Evolutionary conservation across 2,113 vertebrate species (phyloP), one percentile per base, ranked within the genome.

Genomic region (Varanus komodoensis): DNA sequence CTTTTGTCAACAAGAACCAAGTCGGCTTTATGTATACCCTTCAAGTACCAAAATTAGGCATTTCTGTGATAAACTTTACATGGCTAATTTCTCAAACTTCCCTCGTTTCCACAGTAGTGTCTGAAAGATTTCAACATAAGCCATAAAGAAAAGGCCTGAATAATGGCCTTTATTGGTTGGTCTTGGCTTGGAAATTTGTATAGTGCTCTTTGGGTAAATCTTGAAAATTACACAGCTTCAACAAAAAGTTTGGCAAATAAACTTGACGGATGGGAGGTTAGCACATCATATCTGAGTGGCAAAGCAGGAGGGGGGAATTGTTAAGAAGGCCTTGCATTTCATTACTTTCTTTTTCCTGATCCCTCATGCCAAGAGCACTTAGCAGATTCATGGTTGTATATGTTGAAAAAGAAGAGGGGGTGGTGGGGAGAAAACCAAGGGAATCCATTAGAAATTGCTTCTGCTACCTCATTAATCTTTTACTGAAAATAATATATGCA

Each of bases 381-480:
- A 95, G 86, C 80, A 84, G 93, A 92, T 93, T 88, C 38, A n/a
- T 87, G 83, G 91, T 50, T 85, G 93, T 95, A 93, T 92, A 52
- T 32, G 87, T 91, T 89, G 5, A 0, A 86, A 79, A 27, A 84
- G 32, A 29, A 32, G 57, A 73, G 82, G 78, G 54, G 2, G 64
- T 78, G 57, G 87, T 69, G 38, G 86, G 94, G 93, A 91, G 86
- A 94, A 96, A 96, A 95, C 92, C 93, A 94, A 95, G 94, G 93
- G 95, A 97, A 95, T 94, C 91, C 88, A 92, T 96, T 96, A 95
- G 94, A 97, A 97, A 97, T 94, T 93, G 89, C 94, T 91, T 96
- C 90, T 92, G 87, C 89, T 95, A 95, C 95, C 95, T 97, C 97
- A 95, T 97, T 96, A 96, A 97, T 97, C 95, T 97, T 96, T 94